phyloP scores from a whole-genome alignment of 2,113 vertebrate genomes.

The Sinosuthora webbiana region DNA sequence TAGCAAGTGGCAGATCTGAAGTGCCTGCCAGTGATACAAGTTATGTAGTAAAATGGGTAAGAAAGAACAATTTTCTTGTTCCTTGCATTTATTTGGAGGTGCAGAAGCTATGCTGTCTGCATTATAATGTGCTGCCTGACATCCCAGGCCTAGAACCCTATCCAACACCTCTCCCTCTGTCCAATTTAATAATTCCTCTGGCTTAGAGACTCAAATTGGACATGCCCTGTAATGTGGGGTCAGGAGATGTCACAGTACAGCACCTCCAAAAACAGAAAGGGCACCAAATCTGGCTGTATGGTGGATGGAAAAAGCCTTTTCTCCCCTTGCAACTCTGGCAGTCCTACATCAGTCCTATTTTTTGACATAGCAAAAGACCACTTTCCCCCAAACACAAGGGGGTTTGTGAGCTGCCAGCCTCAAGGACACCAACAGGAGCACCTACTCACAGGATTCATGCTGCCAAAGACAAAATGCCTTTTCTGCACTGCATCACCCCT shows the following conservation, averaged over 20 bases:
- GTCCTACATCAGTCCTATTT: background rate
- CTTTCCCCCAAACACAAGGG: background rate
- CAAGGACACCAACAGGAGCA: rapidly evolving
- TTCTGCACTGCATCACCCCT: background rate
- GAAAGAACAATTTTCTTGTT: background rate
- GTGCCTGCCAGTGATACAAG: background rate
- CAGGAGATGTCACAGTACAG: background rate
- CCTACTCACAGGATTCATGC: background rate
- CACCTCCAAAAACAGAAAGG: background rate
- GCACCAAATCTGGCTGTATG: background rate
- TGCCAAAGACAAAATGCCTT: background rate
- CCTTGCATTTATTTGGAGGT: background rate
- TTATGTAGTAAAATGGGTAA: background rate
- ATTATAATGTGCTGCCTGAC: background rate
- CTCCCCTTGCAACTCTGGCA: background rate
- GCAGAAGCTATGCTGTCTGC: background rate
- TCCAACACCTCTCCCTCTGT: background rate
- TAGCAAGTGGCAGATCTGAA: background rate
- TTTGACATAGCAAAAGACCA: background rate
- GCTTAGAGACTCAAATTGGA: background rate
- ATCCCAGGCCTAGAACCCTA: background rate
- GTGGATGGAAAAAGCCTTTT: background rate
- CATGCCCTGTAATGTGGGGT: rapidly evolving
- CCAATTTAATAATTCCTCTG: background rate
- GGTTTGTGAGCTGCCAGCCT: background rate